Evolutionary conservation across 1,140 invertebrate genomes (phyloP), one percentile per base, ranked within the genome.

Genomic region (silkworm (Bombyx mori)): DNA sequence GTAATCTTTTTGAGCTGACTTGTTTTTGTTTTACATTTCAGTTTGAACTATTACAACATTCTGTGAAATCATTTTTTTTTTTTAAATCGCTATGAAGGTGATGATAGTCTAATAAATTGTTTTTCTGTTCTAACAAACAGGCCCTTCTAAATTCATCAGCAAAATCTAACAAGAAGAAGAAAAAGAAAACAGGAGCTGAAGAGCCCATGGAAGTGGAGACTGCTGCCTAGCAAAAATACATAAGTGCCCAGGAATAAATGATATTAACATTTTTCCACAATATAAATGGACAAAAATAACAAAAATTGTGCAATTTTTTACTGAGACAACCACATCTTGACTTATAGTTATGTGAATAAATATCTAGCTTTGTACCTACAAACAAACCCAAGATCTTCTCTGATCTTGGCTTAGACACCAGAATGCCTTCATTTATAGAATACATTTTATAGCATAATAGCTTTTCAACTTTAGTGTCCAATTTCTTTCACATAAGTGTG

Each of bases 111-210:
- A 59, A 26, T 48, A 56, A 18, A 56, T 56, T 54, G 54, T 47
- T 54, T 59, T 52, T 47, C 47, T 44, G 53, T 52, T 58, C 68
- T 88, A 88, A 43, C 79, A 95, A 88, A 43, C 79, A 95, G 93
- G 86, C 90, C 61, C 88, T 97, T 48, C 87, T 97, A 55, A 92
- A 91, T 69, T 94, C 94, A 5, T 94, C 94, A 10, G 93, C 94
- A 42, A 96, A 95, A 81, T 89, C 93, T 6, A 93, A 92, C 66
- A 96, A 96, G 85, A 97, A 96, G 92, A 97, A 96, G 91, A 97
- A 96, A 92, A 95, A 94, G 90, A 91, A 92, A 49, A 77, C 89
- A 53, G 89, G 88, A 42, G 87, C 88, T 48, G 89, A 91, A 66
- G 89, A 90, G 62, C 84, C 90, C 10, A 90, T 91, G 89, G 91